Base-by-base conservation (phyloP, 2,113 vertebrate species). In the Semnopithecus entellus region DNA sequence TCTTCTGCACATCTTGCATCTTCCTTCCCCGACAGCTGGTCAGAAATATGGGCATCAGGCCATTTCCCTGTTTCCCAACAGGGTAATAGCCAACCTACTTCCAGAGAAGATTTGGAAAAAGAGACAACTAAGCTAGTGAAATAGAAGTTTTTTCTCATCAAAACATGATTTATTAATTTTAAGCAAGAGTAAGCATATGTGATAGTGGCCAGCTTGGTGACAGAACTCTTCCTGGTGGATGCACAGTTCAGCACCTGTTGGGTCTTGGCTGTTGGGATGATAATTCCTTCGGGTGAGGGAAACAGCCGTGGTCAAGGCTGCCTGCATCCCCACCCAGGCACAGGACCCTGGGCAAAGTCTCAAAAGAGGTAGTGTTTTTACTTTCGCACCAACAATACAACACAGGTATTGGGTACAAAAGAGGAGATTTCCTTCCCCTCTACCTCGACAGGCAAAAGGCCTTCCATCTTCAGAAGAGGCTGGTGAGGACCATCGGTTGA, bases 331-430 rank as follows among this genome's bases (percentile, higher is more conserved):
- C 14, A 18, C 32, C 66, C 25, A 14, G 72, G 89, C 25, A 8
- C 45, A 30, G 88, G 35, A 70, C 78, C 81, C 89, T 13, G 8
- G 59, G 78, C 48, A 61, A 78, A 64, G 88, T 43, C 83, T 61
- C 59, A 40, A 2, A 72, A 64, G 95, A 95, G 76, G 96, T 89
- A 93, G 96, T n/a, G 23, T 48, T 87, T 84, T 40, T 6, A n/a
- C 68, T 75, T 73, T 80, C 5, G 68, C 12, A 61, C 73, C 48
- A 35, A 85, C 23, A 52, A 13, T 4, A 38, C 73, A 20, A 25
- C 40, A 38, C 38, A 64, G 57, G 88, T 4, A 30, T 5, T 3
- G 66, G 89, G 38, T 18, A 66, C 70, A 32, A 8, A 38, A 90
- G 52, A 18, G 27, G 0, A 14, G 22, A 75, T 20, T 38, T 91